Evolutionary conservation across 2,888 invertebrate genomes (phyloP).

Genomic region (Hofmannophila pseudospretella): DNA sequence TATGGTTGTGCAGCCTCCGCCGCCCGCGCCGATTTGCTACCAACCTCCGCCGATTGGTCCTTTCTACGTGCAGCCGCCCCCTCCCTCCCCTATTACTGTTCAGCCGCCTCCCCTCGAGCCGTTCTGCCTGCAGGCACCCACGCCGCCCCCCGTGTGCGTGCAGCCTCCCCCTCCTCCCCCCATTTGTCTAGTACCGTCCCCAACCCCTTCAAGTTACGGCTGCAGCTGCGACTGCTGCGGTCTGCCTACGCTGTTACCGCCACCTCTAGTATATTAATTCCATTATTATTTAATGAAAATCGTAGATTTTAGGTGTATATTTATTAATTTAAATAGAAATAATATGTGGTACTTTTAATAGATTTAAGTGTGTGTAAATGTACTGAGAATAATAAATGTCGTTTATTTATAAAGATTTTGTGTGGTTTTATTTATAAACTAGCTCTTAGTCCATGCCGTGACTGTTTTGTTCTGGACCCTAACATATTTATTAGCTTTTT

Average conservation of each 20-base stretch:
- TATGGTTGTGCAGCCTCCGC: slow-evolving; percentile 54
- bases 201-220: slow-evolving; percentile 13
- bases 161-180: slow-evolving; percentile 39
- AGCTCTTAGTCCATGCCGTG: no score
- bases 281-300: neutral
- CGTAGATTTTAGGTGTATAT: neutral
- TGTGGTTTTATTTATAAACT: no score
- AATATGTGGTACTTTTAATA: no score
- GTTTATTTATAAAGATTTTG: no score
- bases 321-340: no score
- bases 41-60: slow-evolving; percentile 56
- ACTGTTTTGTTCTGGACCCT: no score
- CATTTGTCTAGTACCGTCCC: slow-evolving; percentile 24
- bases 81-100: slow-evolving; percentile 40
- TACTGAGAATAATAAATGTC: no score
- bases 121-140: slow-evolving; percentile 51
- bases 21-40: slow-evolving; percentile 46
- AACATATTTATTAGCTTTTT: no score
- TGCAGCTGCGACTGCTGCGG: neutral
- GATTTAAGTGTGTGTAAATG: no score
- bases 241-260: neutral
- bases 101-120: slow-evolving; percentile 42
- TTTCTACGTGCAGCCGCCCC: slow-evolving; percentile 53
- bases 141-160: slow-evolving; percentile 50
- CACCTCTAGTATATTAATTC: neutral